Conservation (phyloP, 2,888 invertebrate species). For the Rugalucina vietnamica region DNA sequence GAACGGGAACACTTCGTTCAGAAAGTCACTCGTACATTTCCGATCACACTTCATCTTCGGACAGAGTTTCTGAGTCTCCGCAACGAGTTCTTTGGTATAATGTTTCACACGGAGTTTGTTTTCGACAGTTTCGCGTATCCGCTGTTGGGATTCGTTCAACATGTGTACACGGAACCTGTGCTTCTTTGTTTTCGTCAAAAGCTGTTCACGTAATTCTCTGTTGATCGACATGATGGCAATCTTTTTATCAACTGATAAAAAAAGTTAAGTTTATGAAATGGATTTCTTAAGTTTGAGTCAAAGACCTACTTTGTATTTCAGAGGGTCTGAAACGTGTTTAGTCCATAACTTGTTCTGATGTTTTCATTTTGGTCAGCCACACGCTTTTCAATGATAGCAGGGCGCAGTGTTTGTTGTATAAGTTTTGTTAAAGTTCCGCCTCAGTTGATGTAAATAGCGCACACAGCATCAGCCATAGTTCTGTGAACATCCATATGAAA, state of each 20-base stretch:
- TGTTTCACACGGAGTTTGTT: constrained; percentile 49
- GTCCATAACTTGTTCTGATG: too few relatives aligned
- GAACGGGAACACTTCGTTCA: constrained; percentile 80
- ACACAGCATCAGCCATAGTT: not conserved
- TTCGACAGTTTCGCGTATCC: constrained; percentile 67
- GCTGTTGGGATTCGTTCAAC: constrained; percentile 71
- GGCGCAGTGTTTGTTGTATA: too few relatives aligned
- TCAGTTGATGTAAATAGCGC: not conserved
- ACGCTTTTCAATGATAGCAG: too few relatives aligned
- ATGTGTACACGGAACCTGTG: constrained; percentile 63
- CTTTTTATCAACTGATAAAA: not conserved
- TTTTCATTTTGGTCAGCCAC: too few relatives aligned
- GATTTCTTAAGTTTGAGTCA: not conserved
- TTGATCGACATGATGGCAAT: constrained; percentile 44
- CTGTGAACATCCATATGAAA: constrained; percentile 6
- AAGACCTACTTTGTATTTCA: not conserved
- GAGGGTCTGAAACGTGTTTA: too few relatives aligned
- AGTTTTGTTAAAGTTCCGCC: not conserved
- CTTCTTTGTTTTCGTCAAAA: constrained; percentile 50
- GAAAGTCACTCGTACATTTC: constrained; percentile 64
- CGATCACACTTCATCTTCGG: constrained; percentile 67
- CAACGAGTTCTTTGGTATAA: constrained; percentile 31
- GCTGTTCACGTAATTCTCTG: constrained; percentile 50
- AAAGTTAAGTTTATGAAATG: not conserved
- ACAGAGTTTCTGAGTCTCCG: constrained; percentile 36